Base-by-base conservation (phyloP, 2,888 invertebrate genomes). In the Pilophorus perplexus region DNA sequence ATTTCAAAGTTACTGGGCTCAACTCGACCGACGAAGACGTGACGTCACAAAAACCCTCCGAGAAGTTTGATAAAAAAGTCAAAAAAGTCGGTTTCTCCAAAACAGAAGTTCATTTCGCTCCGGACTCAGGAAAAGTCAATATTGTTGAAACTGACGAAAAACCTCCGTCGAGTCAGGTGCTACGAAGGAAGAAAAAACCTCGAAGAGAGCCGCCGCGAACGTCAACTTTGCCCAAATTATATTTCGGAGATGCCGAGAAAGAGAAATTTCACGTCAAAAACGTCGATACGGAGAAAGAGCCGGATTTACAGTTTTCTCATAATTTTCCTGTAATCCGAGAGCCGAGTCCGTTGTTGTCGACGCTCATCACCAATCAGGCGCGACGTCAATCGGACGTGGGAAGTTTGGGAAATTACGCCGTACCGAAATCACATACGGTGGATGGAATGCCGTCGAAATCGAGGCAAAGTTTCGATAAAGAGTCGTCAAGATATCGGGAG, bases 71-170 rank as follows among this genome's bases (percentile, higher is more conserved):
- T 52, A 79, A 80, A 72, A 83, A 80, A 75, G 79, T 81, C 1
- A 89, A 90, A 75, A 89, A 84, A 77, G 91, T 92, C 0, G 90
- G 87, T 74, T 92, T 92, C 77, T 89, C 90, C 75, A 91, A 91
- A 79, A 91, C 91, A 0, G 92, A 92, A 79, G 85, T 92, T 23
- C 92, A 92, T 76, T 91, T 91, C 75, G 87, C 90, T 0, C 88
- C 89, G 14, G 91, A 91, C 75, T 88, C 90, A 1, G 92, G 92
- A 0, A 85, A 85, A 73, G 89, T 92, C 0, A 90, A 91, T 74
- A 90, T 92, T 67, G 90, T 92, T 28, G 90, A 90, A 74, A 91
- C 91, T 0, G 90, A 90, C 76, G 89, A 88, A 70, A 91, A 92
- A 76, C 91, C 91, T 46, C 90, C 90, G 8, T 89, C 91, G 3